These are phyloP conservation scores for Asbolus verrucosus DNA, from an alignment of 1,140 invertebrate genomes.

Conservation along the genomic window DNA sequence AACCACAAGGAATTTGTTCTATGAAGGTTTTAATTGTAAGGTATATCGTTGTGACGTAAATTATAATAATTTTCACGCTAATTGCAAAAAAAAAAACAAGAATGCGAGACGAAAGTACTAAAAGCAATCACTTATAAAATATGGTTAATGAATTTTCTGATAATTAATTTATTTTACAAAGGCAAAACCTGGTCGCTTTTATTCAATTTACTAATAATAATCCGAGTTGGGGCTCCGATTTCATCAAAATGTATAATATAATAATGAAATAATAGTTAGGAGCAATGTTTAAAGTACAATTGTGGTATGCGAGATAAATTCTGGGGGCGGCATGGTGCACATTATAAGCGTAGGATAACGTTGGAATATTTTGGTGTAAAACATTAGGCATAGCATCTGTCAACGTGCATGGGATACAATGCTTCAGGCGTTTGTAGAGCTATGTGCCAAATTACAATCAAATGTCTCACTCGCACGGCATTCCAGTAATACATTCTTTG, in stretches of 20 bases:
- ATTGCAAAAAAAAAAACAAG: too few relatives aligned
- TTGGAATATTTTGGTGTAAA: slow-evolving; percentile 11
- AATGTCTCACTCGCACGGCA: slow-evolving; percentile 60
- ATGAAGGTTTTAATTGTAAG: not conserved
- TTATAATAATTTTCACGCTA: too few relatives aligned
- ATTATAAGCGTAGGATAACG: slow-evolving; percentile 1
- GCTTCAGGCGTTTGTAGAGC: slow-evolving; percentile 54
- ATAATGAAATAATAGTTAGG: slow-evolving; percentile 1
- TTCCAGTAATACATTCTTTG: slow-evolving; percentile 61
- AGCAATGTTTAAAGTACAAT: not conserved
- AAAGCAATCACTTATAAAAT: too few relatives aligned
- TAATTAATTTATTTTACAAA: too few relatives aligned
- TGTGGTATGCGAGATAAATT: slow-evolving; percentile 10
- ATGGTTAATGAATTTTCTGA: too few relatives aligned
- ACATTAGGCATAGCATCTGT: slow-evolving; percentile 43
- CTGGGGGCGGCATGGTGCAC: slow-evolving; percentile 6
- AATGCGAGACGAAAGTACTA: too few relatives aligned
- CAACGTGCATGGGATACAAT: slow-evolving; percentile 52
- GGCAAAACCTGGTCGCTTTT: too few relatives aligned
- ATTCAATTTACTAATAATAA: slow-evolving; percentile 29
- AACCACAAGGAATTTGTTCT: not conserved
- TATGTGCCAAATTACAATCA: slow-evolving; percentile 64
- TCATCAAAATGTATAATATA: slow-evolving; percentile 15
- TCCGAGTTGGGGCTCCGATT: slow-evolving; percentile 21
- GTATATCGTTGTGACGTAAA: too few relatives aligned